A percentile compares a stretch with the other conserved stretches of the same genome.
Conservation (phyloP, 1,140 invertebrate genomes). For the Oncopodura yosiiana region DNA sequence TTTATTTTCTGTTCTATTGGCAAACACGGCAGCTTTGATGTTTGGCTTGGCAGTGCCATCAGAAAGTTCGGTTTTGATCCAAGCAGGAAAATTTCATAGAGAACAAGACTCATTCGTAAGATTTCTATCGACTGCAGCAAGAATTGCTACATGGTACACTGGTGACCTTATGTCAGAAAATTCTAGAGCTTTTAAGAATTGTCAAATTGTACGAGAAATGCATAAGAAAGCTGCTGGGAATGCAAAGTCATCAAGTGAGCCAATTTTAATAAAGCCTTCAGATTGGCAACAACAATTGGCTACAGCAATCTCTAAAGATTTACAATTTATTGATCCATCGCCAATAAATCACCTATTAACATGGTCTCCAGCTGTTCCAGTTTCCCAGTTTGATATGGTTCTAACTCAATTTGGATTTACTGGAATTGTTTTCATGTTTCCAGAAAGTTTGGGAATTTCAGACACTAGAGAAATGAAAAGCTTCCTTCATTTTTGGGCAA, state of each 20-base stretch:
- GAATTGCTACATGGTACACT: constrained; percentile 12
- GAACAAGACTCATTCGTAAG: not conserved
- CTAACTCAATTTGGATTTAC: constrained; percentile 31
- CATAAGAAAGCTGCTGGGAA: constrained; percentile 5
- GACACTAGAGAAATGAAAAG: constrained; percentile 22
- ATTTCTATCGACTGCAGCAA: constrained; percentile 3
- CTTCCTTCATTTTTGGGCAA: constrained; percentile 27
- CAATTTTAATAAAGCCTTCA: too few relatives aligned
- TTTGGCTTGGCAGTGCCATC: constrained; percentile 16
- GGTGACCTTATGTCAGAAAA: constrained; percentile 6
- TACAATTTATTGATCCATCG: constrained; percentile 12
- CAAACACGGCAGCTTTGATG: constrained; percentile 5
- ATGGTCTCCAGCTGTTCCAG: constrained; percentile 15
- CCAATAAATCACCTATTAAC: constrained; percentile 12
- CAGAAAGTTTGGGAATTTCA: constrained; percentile 11
- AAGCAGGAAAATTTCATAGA: constrained; percentile 11
- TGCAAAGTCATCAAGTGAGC: not conserved
- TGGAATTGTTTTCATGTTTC: constrained; percentile 23
- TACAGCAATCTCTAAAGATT: constrained; percentile 14
- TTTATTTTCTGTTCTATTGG: constrained; percentile 16
- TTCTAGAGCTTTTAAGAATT: constrained; percentile 2
- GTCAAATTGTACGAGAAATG: constrained; percentile 13
- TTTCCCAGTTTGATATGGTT: constrained; percentile 31
- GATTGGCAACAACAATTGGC: constrained; percentile 9
- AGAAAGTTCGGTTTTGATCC: constrained; percentile 16